These are phyloP conservation scores for Acrocephalus kingi DNA, from an alignment of 2,113 vertebrate genomes.

Conservation along the genomic window DNA sequence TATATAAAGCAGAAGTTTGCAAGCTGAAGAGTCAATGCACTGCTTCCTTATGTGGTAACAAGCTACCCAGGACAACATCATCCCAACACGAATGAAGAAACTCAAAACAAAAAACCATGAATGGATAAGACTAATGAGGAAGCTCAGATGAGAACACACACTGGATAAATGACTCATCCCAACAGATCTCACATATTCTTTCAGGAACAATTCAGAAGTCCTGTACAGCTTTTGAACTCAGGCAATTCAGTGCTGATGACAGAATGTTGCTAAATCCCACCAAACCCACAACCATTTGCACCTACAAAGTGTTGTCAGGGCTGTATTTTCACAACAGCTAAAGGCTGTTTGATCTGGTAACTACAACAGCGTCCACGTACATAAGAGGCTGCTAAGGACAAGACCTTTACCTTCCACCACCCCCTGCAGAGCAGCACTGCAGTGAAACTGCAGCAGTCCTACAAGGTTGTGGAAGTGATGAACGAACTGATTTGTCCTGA, in stretches of 20 bases:
- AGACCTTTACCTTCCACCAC: background rate
- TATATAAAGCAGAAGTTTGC: background rate
- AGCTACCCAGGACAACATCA: background rate
- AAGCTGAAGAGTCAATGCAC: background rate
- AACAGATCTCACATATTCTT: background rate
- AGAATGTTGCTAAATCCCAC: background rate
- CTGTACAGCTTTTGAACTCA: slow-evolving; percentile 24
- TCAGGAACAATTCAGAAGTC: background rate
- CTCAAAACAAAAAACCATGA: background rate
- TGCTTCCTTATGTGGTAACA: background rate
- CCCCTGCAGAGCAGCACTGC: background rate
- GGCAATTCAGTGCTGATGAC: background rate
- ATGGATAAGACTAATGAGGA: background rate
- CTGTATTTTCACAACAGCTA: background rate
- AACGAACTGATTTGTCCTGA: background rate
- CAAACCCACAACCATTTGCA: slow-evolving; percentile 20
- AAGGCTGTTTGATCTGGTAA: background rate
- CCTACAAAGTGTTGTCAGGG: background rate
- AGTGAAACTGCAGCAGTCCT: background rate
- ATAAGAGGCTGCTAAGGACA: background rate
- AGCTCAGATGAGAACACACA: background rate
- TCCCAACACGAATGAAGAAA: background rate
- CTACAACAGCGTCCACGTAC: background rate
- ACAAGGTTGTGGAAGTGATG: background rate
- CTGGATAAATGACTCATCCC: background rate